phyloP scores from a whole-genome alignment of 2,888 invertebrate genomes.

The Crocallis elinguaria region DNA sequence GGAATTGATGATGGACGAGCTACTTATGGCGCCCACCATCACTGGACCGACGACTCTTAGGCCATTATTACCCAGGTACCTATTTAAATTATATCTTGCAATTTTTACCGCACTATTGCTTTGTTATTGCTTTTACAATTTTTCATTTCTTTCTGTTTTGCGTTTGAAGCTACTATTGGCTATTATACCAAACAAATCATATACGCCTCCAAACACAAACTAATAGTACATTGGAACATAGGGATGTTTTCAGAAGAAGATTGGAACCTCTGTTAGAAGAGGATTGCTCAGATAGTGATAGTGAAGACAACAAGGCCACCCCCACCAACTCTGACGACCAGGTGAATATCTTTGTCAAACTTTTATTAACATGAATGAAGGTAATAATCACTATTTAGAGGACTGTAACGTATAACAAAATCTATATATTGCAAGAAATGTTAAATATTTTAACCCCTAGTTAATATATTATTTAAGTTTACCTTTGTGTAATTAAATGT shows the following conservation, averaged over 20 bases:
- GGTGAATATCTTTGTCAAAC: constrained; percentile 70
- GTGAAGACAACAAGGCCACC: constrained; percentile 77
- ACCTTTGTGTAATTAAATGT: not conserved
- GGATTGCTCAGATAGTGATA: constrained; percentile 88
- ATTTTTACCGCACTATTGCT: constrained; percentile 10
- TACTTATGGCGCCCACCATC: constrained; percentile 90
- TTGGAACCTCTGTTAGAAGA: constrained; percentile 93
- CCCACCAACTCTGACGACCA: constrained; percentile 81
- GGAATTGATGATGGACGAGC: constrained; percentile 92
- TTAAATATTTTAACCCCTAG: not conserved
- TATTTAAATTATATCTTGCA: not conserved
- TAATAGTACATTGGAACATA: constrained; percentile 53
- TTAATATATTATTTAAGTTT: constrained; percentile 15
- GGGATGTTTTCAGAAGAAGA: constrained; percentile 87
- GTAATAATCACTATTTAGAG: not conserved
- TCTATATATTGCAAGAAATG: constrained; percentile 5
- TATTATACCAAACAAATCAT: constrained; percentile 9
- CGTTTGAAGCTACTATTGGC: constrained; percentile 18
- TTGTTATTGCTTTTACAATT: constrained; percentile 27
- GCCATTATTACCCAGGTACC: constrained; percentile 88
- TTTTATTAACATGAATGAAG: not conserved
- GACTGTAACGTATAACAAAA: not conserved
- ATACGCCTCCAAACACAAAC: constrained; percentile 27
- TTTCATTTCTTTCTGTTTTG: constrained; percentile 12
- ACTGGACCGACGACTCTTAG: constrained; percentile 89